Conservation (phyloP, 1,140 invertebrate species). For the Pissodes strobi region DNA sequence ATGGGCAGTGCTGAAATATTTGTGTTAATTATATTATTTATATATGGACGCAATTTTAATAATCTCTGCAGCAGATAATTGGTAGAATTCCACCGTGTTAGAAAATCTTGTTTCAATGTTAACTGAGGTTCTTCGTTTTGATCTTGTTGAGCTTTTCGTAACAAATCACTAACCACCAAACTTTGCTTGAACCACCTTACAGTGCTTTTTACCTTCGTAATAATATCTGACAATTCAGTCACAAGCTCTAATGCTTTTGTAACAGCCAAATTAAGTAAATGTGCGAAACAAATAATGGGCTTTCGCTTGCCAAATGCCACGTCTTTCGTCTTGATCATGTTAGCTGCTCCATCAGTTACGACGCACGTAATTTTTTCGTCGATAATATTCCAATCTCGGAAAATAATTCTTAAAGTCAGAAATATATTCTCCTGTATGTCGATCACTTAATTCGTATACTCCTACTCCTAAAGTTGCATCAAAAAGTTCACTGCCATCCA, state of each 20-base stretch:
- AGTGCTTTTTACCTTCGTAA: not conserved
- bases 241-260: not conserved
- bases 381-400: not conserved
- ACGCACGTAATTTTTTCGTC: slow-evolving; percentile 1
- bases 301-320: not conserved
- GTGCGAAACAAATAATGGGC: not conserved
- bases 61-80: too few relatives aligned
- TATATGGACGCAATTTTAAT: too few relatives aligned
- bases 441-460: slow-evolving; percentile 5
- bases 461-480: not conserved
- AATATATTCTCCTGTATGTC: slow-evolving; percentile 3
- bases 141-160: not conserved
- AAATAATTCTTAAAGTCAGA: not conserved
- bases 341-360: too few relatives aligned
- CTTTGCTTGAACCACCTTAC: slow-evolving; percentile 4
- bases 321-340: too few relatives aligned
- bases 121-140: too few relatives aligned
- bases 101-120: too few relatives aligned
- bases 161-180: not conserved
- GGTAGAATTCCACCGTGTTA: too few relatives aligned
- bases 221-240: not conserved
- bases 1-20: too few relatives aligned
- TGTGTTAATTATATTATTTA: too few relatives aligned
- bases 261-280: not conserved
- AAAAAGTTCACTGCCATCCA: slow-evolving; percentile 1